phyloP scores from a whole-genome alignment of 2,113 vertebrate genomes.

The Heterotis niloticus region DNA sequence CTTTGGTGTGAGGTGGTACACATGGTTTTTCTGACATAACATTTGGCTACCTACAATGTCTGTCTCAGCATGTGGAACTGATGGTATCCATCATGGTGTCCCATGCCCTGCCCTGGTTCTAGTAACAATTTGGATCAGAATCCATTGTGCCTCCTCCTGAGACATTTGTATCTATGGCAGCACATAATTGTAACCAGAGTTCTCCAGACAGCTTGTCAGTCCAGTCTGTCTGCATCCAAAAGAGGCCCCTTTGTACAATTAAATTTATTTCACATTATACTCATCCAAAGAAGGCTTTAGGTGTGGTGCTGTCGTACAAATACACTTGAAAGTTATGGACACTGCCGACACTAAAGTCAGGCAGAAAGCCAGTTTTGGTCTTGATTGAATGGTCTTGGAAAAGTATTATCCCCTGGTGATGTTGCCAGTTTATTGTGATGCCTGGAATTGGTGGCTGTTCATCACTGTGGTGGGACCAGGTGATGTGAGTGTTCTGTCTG shows the following conservation, averaged over 20 bases:
- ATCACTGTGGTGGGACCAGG: not conserved
- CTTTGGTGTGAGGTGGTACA: not conserved
- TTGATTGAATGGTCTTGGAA: not conserved
- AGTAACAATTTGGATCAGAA: not conserved
- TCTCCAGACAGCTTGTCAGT: too few relatives aligned
- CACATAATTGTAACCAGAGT: too few relatives aligned
- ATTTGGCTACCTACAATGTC: not conserved
- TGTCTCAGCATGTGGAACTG: not conserved
- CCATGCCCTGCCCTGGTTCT: not conserved
- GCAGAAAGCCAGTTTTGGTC: not conserved
- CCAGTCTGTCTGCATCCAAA: too few relatives aligned
- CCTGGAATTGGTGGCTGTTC: not conserved
- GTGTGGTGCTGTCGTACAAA: not conserved
- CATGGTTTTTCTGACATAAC: not conserved
- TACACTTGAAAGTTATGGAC: not conserved
- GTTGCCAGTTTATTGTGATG: not conserved
- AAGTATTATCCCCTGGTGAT: slow-evolving; percentile 13
- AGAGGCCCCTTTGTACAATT: too few relatives aligned
- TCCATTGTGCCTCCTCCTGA: too few relatives aligned
- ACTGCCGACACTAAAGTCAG: not conserved
- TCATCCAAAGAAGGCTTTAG: not conserved
- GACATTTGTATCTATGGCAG: too few relatives aligned
- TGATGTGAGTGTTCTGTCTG: not conserved
- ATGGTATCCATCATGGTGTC: not conserved
- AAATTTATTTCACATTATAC: not conserved